These are phyloP conservation scores for Trachelus iudaicus DNA, from an alignment of 2,888 invertebrate genomes.

Conservation along the genomic window DNA sequence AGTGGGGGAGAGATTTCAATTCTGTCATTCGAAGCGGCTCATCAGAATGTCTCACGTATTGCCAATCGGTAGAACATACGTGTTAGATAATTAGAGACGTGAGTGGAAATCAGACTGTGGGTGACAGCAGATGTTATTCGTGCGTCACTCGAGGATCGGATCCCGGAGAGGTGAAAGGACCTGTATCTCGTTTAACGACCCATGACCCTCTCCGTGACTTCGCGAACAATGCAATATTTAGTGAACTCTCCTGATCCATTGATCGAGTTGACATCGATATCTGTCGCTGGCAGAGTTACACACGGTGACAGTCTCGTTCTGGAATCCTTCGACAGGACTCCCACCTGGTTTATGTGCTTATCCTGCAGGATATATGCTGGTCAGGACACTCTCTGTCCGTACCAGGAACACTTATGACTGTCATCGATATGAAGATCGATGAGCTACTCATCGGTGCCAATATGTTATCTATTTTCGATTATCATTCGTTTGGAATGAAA, in stretches of 20 bases:
- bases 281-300: too few relatives aligned
- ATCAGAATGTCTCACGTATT: neutral
- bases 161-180: neutral
- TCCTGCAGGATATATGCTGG: too few relatives aligned
- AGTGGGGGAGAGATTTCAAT: neutral
- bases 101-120: slow-evolving; percentile 19
- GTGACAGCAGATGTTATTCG: slow-evolving; percentile 17
- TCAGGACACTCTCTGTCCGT: too few relatives aligned
- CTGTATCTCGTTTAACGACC: neutral
- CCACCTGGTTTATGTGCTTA: too few relatives aligned
- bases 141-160: slow-evolving; percentile 8
- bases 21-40: neutral
- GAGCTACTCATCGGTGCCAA: too few relatives aligned
- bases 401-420: too few relatives aligned
- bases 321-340: too few relatives aligned
- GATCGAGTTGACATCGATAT: too few relatives aligned
- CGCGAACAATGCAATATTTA: neutral
- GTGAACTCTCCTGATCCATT: neutral
- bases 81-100: slow-evolving; percentile 11
- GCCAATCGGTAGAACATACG: slow-evolving; percentile 2
- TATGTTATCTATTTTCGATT: too few relatives aligned
- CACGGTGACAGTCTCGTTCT: too few relatives aligned
- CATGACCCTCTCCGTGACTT: neutral
- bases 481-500: too few relatives aligned
- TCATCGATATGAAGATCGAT: too few relatives aligned